Percentiles rank a stretch among this genome's conserved stretches.
These are phyloP conservation scores for Megaptera novaeangliae DNA, from an alignment of 2,113 vertebrate species.

Conservation along the genomic window DNA sequence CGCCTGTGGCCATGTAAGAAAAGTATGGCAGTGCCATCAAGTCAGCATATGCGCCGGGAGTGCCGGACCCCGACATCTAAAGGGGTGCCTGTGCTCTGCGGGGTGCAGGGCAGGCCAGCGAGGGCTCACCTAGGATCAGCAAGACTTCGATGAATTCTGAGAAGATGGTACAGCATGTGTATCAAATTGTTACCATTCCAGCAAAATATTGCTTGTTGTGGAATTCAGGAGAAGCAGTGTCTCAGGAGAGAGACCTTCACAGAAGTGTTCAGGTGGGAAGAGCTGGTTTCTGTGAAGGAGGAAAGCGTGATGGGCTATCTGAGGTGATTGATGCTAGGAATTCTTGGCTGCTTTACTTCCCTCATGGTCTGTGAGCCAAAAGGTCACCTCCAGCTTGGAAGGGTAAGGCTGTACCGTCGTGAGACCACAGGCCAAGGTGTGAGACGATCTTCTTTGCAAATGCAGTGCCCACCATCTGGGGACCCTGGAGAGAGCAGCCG, in stretches of 20 bases:
- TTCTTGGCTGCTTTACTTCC: not conserved
- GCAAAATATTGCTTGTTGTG: not conserved
- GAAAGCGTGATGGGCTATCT: fast-evolving
- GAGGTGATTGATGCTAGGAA: fast-evolving
- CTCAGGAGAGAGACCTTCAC: not conserved
- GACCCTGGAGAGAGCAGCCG: fast-evolving
- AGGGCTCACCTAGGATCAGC: not conserved
- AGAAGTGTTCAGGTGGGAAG: not conserved
- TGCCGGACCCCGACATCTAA: fast-evolving
- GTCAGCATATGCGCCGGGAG: fast-evolving
- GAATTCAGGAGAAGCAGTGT: not conserved
- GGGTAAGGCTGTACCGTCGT: not conserved
- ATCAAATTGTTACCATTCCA: not conserved
- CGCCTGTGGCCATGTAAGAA: fast-evolving
- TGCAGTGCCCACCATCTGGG: not conserved
- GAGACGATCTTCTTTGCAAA: fast-evolving
- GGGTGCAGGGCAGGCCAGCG: fast-evolving
- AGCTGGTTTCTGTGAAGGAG: not conserved
- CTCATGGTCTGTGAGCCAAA: not conserved
- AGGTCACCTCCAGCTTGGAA: not conserved
- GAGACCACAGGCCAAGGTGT: not conserved
- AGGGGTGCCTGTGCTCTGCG: not conserved
- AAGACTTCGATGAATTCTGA: not conserved
- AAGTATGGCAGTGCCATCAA: not conserved
- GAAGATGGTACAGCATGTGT: not conserved